Base-by-base conservation (phyloP, 2,888 invertebrate genomes). In the Mechanitis mazaeus region DNA sequence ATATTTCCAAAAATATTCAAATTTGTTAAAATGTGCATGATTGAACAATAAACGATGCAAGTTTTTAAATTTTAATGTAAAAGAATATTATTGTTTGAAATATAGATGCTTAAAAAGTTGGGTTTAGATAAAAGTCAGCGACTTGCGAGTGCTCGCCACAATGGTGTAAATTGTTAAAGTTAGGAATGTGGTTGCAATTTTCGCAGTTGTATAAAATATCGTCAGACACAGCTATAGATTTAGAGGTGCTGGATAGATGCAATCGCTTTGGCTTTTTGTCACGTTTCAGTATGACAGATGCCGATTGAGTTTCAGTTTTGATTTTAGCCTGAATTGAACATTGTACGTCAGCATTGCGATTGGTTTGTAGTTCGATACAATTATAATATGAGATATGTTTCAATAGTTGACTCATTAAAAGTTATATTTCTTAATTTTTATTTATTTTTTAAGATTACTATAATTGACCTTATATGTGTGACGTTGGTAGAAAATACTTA, bases 151-250 rank as follows among this genome's bases (percentile, higher is more conserved):
- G 31, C 31, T 59, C 73, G 69, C 74, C 73, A 74, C 72, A 72
- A 72, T 73, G 73, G 77, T 81, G 84, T 81, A 84, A 86, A 85
- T 87, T 86, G 85, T 81, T 80, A 81, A 84, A 87, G 84, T 87
- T 87, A 75, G 78, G 77, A 72, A 76, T 71, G 79, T 72, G 81
- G 82, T 83, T 81, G 84, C 85, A 85, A 87, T 86, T 85, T 85
- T 81, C 84, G 69, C 79, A 78, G 81, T 77, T 76, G 78, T 80
- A 81, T 84, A 84, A 85, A 86, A 87, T 85, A 87, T 84, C 81
- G 81, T 83, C 80, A 81, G 75, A 72, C 73, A 73, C 73, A 76
- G 72, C 71, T 78, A 75, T 72, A 72, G 75, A 75, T 73, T 75
- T 69, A 75, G 72, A 68, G 64, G 72, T 56, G 69, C 64, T 68